Evolutionary conservation across 2,113 vertebrate genomes (phyloP).

Genomic region (Cygnus atratus): DNA sequence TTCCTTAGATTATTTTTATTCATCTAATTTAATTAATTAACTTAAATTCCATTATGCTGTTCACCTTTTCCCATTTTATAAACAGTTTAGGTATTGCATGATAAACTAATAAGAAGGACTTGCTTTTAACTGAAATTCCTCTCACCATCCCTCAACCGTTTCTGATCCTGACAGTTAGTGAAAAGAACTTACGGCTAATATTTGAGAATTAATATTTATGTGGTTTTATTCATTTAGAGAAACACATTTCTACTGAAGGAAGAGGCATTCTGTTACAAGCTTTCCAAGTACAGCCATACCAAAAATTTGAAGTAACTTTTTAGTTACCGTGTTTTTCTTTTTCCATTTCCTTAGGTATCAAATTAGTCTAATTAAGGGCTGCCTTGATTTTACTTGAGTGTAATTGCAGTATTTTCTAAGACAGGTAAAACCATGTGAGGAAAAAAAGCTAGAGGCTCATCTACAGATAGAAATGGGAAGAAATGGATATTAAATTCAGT

Average conservation of each 20-base stretch:
- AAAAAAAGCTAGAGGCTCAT: neutral
- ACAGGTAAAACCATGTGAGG: neutral
- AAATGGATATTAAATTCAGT: neutral
- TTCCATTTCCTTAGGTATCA: neutral
- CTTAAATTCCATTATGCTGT: neutral
- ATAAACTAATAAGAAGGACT: neutral
- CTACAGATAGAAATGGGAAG: neutral
- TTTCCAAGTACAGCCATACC: neutral
- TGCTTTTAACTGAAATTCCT: neutral
- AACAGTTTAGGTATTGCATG: neutral
- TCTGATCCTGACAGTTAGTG: neutral
- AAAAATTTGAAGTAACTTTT: neutral
- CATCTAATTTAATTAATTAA: neutral
- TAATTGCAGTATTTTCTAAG: neutral
- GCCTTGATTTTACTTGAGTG: neutral
- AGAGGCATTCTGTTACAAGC: neutral
- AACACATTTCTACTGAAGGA: neutral
- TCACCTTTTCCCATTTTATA: neutral
- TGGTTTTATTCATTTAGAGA: neutral
- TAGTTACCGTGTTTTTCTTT: neutral
- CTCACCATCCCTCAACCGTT: neutral
- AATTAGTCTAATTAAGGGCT: neutral
- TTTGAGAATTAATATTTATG: neutral
- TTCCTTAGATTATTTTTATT: neutral
- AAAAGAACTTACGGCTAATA: neutral